These are phyloP conservation scores for Recurvirostra avosetta DNA, from an alignment of 2,113 vertebrate species.

Conservation along the genomic window DNA sequence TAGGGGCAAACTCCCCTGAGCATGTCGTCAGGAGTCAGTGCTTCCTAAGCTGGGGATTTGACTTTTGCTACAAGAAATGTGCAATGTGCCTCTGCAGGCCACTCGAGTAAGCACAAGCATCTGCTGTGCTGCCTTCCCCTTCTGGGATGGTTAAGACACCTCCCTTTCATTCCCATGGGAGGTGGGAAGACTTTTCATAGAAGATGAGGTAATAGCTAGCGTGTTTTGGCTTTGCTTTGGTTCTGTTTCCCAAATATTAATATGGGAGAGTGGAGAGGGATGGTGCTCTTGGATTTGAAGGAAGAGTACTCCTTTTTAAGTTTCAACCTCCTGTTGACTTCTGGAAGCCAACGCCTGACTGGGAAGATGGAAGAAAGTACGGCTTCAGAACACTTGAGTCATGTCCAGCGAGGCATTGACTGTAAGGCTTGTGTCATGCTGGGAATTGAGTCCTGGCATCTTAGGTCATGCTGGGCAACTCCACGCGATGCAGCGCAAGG, in stretches of 20 bases:
- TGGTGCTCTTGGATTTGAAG: neutral
- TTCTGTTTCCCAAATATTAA: neutral
- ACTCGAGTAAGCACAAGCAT: neutral
- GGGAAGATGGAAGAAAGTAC: slow-evolving; percentile 21
- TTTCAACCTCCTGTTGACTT: neutral
- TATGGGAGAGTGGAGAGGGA: fast-evolving
- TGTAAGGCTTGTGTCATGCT: slow-evolving; percentile 11
- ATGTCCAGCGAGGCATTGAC: neutral
- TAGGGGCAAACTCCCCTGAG: neutral
- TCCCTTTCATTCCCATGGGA: neutral
- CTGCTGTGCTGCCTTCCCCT: neutral
- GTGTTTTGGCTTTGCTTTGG: neutral
- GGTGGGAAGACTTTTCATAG: neutral
- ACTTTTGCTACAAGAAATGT: neutral
- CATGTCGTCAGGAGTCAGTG: fast-evolving
- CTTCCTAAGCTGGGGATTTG: neutral
- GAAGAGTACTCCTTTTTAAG: neutral
- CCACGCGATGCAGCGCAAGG: neutral
- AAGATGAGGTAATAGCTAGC: neutral
- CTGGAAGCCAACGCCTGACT: neutral
- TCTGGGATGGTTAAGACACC: neutral
- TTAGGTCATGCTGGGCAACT: neutral
- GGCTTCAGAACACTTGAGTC: slow-evolving; percentile 45
- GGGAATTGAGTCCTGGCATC: neutral
- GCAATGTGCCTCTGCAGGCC: neutral